Evolutionary conservation across 2,888 invertebrate genomes (phyloP).

Genomic region (Conchocele bisecta): DNA sequence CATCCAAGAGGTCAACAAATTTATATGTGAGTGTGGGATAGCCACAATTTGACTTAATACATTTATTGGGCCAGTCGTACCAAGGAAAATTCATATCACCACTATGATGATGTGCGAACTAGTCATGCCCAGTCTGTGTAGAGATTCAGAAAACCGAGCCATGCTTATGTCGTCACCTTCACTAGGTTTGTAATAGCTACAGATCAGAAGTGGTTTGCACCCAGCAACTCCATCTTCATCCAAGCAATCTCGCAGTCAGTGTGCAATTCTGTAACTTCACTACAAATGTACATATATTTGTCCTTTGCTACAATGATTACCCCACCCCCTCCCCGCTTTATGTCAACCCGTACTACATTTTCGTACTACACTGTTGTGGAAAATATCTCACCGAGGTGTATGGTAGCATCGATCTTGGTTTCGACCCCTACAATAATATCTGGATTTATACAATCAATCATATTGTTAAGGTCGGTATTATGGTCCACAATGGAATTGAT

Average conservation of each 20-base stretch:
- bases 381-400: background rate
- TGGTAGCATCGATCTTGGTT: background rate
- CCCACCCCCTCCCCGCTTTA: conserved; percentile 4
- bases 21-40: conserved; percentile 10
- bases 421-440: conserved; percentile 11
- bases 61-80: conserved; percentile 11
- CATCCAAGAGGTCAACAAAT: conserved; percentile 12
- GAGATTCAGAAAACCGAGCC: background rate
- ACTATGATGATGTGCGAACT: conserved; percentile 4
- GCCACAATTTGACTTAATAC: background rate
- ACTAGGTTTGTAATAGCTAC: conserved; percentile 5
- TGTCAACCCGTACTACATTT: background rate
- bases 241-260: conserved; percentile 1
- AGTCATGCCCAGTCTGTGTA: background rate
- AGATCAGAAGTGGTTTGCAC: background rate
- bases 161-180: conserved; percentile 7
- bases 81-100: conserved; percentile 11
- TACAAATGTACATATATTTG: conserved; percentile 1
- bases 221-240: background rate
- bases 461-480: background rate
- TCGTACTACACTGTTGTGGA: background rate
- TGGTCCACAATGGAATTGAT: conserved; percentile 1
- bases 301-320: conserved; percentile 5
- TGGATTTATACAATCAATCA: background rate
- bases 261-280: background rate